Evolutionary conservation across 2,888 invertebrate genomes (phyloP), one percentile per base, ranked within the genome.

Genomic region (Tenthredo amoena): DNA sequence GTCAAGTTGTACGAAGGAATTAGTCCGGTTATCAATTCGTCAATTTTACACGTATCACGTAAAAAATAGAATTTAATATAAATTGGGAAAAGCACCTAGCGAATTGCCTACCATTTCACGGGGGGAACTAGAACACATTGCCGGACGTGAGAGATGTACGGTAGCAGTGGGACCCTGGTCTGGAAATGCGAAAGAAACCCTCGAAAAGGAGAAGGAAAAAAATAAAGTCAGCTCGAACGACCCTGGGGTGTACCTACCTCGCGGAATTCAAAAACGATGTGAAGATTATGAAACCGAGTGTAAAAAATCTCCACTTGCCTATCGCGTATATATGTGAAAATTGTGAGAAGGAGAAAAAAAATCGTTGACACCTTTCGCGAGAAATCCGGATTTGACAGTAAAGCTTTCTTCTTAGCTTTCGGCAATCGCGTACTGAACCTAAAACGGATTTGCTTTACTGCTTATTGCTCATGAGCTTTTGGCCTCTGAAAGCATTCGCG

Each of bases 141-240:
- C 43, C 6, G 12, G 40, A 43, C 72, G 72, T 74, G 72, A 43
- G 26, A 43, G 43, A 74, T 43, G 15, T 43, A 74, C 43, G 40
- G 21, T 26, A 74, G 72, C 72, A 40, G 43, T 43, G 72, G 72
- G 72, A 74, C 72, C 72, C 72, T 10, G 72, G 72, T n/a, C 40
- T 43, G 40, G 0, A 74, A 74, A 74, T 43, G 43, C 43, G 72
- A 43, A 74, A 43, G 43, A 74, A 62, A 43, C 4, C 72, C 72
- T n/a, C 4, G 43, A 43, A 74, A 21, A 18, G 5, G 26, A 43
- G n/a, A 26, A 43, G 40, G 43, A 74, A 74, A 43, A 21, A 43
- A 7, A 74, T 31, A 26, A 26, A 26, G 40, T 74, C 3, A 43
- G 43, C n/a, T 21, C 43, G 40, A 43, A 74, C 43, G 72, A 74